Conservation (phyloP, 2,797 vertebrate genomes). For the Bradypodion pumilum region DNA sequence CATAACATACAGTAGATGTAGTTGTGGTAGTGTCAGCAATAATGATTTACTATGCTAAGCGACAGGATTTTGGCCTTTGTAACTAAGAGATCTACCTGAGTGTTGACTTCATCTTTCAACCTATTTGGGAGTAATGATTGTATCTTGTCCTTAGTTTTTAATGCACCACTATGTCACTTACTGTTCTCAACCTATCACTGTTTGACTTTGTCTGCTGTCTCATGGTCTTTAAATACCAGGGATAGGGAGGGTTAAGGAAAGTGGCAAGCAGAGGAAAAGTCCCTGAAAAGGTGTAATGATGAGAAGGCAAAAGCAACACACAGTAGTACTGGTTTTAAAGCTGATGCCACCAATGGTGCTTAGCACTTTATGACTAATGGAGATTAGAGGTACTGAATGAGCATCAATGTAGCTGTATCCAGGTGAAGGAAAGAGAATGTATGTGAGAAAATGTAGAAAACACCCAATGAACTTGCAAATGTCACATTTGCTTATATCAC, state of each 20-base stretch:
- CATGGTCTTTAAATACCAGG: conserved; percentile 29
- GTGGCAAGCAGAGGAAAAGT: background rate
- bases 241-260: background rate
- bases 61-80: no score
- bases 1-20: no score
- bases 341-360: background rate
- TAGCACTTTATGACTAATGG: background rate
- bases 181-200: background rate
- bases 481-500: background rate
- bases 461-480: background rate
- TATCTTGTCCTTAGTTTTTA: background rate
- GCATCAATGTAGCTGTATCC: background rate
- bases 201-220: background rate
- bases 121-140: no score
- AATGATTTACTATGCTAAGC: no score
- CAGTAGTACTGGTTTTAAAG: background rate
- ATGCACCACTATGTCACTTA: background rate
- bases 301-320: background rate
- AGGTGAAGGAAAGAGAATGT: background rate
- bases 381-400: background rate
- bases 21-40: no score
- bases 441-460: background rate
- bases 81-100: no score
- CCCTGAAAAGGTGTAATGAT: background rate
- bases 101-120: no score